Base-by-base conservation (phyloP, 64 coral and sea anemone genomes). In the Porites lutea region DNA sequence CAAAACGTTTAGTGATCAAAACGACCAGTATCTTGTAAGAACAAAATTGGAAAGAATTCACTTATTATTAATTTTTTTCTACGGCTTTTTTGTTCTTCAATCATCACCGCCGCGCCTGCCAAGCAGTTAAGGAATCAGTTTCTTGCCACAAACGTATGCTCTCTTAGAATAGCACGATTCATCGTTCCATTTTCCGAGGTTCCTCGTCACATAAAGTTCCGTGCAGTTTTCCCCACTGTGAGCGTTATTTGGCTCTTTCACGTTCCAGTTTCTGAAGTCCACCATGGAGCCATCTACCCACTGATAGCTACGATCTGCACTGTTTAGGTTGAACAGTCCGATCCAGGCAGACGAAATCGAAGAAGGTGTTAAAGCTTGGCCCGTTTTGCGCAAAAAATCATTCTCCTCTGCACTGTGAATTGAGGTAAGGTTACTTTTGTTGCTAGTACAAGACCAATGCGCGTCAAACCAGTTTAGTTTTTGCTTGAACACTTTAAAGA, bases 91-190 rank as follows among this genome's bases (percentile, higher is more conserved):
- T n/a, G n/a, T n/a, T n/a, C n/a, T n/a, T n/a, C n/a, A n/a, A n/a
- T n/a, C 27, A 37, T 37, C 27, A 37, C 27, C 1, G 27, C 27
- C 27, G 27, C 27, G 27, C 27, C 27, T 37, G 27, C 27, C 27
- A 37, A 37, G 27, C 27, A 37, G 27, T 57, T 57, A 57, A 3
- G 54, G 54, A 57, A 1, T 9, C 1, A 57, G 5, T 3, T 76
- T 51, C 80, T 83, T 83, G 59, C 48, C 62, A 69, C 81, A 84
- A 4, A 84, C 81, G 46, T 84, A 84, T 10, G 2, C 22, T 13
- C 19, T 57, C 1, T 5, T 7, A 12, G 2, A 51, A 21, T 9
- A 0, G 8, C 19, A 49, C 47, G 7, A 0, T 14, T 27, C 2
- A 20, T 69, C 81, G 48, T 84, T 69, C 81, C 81, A 84, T 48